These are phyloP conservation scores for Thomomys bottae DNA, from an alignment of 2,113 vertebrate genomes.

Conservation along the genomic window DNA sequence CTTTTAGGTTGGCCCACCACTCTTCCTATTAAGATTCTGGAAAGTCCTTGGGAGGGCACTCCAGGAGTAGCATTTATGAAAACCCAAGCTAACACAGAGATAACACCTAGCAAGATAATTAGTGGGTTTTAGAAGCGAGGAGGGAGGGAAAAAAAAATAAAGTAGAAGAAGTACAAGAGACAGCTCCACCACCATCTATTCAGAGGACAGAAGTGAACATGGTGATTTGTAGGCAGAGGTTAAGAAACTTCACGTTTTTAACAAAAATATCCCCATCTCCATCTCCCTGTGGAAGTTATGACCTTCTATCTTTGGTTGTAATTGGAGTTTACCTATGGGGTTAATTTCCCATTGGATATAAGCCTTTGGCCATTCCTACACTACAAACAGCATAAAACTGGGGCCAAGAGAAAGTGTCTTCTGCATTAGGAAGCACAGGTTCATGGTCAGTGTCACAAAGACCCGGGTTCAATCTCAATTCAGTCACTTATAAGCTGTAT, in stretches of 20 bases:
- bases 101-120: constrained; percentile 78
- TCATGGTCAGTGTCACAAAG: constrained; percentile 27
- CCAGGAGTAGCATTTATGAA: constrained; percentile 75
- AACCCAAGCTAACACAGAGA: constrained; percentile 68
- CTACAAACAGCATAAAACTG: constrained; percentile 50
- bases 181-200: constrained; percentile 61
- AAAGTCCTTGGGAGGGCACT: constrained; percentile 80
- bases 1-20: constrained; percentile 74
- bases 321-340: constrained; percentile 63
- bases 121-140: constrained; percentile 71
- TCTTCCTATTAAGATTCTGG: constrained; percentile 74
- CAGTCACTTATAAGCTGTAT: constrained; percentile 8
- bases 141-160: constrained; percentile 59
- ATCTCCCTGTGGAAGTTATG: constrained; percentile 64
- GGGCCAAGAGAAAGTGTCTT: constrained; percentile 28
- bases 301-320: constrained; percentile 65
- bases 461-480: constrained; percentile 47
- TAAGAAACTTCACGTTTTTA: constrained; percentile 75
- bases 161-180: constrained; percentile 61
- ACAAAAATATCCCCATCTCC: constrained; percentile 69
- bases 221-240: constrained; percentile 71
- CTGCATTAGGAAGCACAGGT: constrained; percentile 40
- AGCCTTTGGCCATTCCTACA: constrained; percentile 41
- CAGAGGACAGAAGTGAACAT: constrained; percentile 62
- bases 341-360: constrained; percentile 66